Base-by-base conservation (phyloP, 2,888 invertebrate species). In the Corythucha ciliata region DNA sequence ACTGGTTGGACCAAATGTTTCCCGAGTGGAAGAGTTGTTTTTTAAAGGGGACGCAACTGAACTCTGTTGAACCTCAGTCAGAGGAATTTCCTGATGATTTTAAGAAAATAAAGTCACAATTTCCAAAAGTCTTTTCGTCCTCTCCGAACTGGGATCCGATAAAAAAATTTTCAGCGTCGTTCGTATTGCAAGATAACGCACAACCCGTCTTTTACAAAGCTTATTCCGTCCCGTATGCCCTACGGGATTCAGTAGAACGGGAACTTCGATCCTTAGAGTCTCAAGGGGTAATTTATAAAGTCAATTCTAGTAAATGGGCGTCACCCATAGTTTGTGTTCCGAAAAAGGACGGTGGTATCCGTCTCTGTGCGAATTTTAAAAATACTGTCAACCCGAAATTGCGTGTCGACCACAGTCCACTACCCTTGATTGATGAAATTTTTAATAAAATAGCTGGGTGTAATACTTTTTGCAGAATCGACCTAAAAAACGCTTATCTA, bases 161-260 rank as follows among this genome's bases (percentile, higher is more conserved):
- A n/a, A n/a, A n/a, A 47, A 41, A 46, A 48, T 45, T 26, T 25
- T 40, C 21, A 14, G 53, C 48, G 7, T 39, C 42, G 6, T 16
- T 47, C 16, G 47, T 55, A 16, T 48, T 56, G 20, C 48, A 45
- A 32, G 54, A 53, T 24, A 36, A 47, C 22, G 48, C 40, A 4
- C 36, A 29, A 20, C 52, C 55, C 26, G 44, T 56, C 7, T 53
- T 57, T 33, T 40, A 44, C 40, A 46, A 46, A 52, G 33, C 57
- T 10, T 48, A 53, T 29, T 18, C 40, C 18, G 46, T 55, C 10
- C 52, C 52, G 16, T 48, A 52, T 36, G 34, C 52, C 25, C 24
- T 47, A 3, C 44, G 34, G 10, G 46, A 32, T 6, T 36, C 33
- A 21, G 47, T 55, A 5, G 51, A 45, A 10, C 24, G 16, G 21